phyloP scores from a whole-genome alignment of 2,113 vertebrate species.

The Corvus moneduloides region DNA sequence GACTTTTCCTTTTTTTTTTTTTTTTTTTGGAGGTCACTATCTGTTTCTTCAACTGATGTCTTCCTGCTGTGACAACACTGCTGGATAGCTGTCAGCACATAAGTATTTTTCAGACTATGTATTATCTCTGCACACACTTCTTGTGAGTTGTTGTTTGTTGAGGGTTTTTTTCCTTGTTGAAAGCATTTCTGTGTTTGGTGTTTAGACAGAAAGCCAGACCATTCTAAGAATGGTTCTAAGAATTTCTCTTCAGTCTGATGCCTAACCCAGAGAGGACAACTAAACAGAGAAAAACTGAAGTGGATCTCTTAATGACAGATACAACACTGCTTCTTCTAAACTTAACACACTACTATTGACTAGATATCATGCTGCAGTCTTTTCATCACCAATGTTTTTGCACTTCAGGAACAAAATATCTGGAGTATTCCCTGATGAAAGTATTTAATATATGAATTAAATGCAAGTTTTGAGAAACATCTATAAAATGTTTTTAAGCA shows the following conservation, averaged over 20 bases:
- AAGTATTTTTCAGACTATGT: constrained; percentile 80
- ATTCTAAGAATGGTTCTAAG: constrained; percentile 66
- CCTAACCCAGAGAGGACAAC: constrained; percentile 59
- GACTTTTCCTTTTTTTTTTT: constrained; percentile 65
- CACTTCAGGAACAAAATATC: constrained; percentile 7
- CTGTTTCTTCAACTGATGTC: constrained; percentile 94
- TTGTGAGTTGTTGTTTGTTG: constrained; percentile 31
- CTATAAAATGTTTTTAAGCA: neutral
- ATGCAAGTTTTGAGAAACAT: neutral
- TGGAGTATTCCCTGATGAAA: neutral
- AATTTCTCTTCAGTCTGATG: constrained; percentile 78
- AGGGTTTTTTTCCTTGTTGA: constrained; percentile 41
- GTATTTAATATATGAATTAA: neutral
- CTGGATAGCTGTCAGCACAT: constrained; percentile 90
- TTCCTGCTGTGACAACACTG: constrained; percentile 96
- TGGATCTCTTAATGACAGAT: constrained; percentile 38
- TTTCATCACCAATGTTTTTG: neutral
- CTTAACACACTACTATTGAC: neutral
- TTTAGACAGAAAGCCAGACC: constrained; percentile 67
- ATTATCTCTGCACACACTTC: constrained; percentile 77
- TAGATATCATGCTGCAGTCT: neutral
- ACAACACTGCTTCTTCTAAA: constrained; percentile 51
- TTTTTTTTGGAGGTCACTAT: constrained; percentile 75
- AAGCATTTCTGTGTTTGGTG: constrained; percentile 73
- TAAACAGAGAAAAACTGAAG: constrained; percentile 68